phyloP scores from a whole-genome alignment of 2,797 vertebrate species.

The Anisognathus igniventris region DNA sequence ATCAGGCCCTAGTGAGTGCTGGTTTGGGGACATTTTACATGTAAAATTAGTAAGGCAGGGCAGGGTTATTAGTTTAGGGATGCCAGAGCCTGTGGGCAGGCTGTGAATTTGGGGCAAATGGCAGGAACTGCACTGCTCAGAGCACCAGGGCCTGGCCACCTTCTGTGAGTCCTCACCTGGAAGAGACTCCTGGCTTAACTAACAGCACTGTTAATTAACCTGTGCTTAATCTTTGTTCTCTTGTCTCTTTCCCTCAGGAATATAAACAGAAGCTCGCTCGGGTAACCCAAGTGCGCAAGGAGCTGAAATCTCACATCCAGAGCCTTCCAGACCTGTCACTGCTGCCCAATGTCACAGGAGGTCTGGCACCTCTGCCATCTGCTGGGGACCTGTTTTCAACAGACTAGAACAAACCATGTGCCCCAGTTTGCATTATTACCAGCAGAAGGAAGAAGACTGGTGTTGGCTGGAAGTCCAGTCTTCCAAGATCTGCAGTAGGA shows the following conservation, averaged over 20 bases:
- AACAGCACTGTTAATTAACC: not conserved
- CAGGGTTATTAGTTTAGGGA: not conserved
- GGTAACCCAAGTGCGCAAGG: slow-evolving; percentile 96
- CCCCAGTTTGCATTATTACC: slow-evolving; percentile 43
- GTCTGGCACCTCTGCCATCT: slow-evolving; percentile 93
- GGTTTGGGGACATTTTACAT: not conserved
- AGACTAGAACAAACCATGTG: slow-evolving; percentile 79
- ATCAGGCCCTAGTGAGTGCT: not conserved
- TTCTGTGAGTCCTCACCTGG: not conserved
- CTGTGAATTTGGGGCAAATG: not conserved
- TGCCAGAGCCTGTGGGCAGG: not conserved
- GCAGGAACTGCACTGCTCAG: not conserved
- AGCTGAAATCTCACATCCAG: slow-evolving; percentile 98
- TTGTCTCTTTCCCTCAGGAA: slow-evolving; percentile 77
- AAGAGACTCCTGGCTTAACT: not conserved
- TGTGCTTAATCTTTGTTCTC: not conserved
- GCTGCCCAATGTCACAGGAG: slow-evolving; percentile 94
- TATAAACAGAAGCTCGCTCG: slow-evolving; percentile 97
- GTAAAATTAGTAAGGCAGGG: not conserved
- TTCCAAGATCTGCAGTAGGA: slow-evolving; percentile 18
- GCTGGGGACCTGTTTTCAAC: slow-evolving; percentile 98
- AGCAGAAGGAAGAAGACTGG: slow-evolving; percentile 62
- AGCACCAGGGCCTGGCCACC: not conserved
- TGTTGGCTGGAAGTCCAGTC: slow-evolving; percentile 46
- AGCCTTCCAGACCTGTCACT: slow-evolving; percentile 96